These are phyloP conservation scores for Drosophila erecta DNA, from an alignment of 1,140 invertebrate species.

Conservation along the genomic window DNA sequence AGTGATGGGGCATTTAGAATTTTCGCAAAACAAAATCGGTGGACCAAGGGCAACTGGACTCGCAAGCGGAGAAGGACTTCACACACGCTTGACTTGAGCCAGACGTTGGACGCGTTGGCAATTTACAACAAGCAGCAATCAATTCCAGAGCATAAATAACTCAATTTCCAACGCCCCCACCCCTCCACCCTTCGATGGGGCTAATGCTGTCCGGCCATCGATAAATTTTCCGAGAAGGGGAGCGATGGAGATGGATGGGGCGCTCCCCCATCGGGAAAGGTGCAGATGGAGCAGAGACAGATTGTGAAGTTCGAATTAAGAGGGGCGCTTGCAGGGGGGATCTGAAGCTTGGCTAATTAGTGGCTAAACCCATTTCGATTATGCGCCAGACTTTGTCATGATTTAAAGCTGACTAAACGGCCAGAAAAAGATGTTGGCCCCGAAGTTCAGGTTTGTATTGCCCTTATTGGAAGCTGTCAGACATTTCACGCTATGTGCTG, in stretches of 20 bases:
- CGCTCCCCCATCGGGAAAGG: too few relatives aligned
- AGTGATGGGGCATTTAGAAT: neutral
- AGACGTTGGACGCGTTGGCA: slow-evolving; percentile 32
- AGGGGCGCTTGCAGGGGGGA: neutral
- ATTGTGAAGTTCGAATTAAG: slow-evolving; percentile 24
- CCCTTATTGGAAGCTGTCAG: too few relatives aligned
- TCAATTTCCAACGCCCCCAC: slow-evolving; percentile 62
- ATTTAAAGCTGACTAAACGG: slow-evolving; percentile 28
- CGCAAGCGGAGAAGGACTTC: slow-evolving; percentile 7
- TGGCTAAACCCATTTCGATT: slow-evolving; percentile 60
- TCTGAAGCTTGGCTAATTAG: slow-evolving; percentile 59
- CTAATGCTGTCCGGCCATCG: slow-evolving; percentile 52
- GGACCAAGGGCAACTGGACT: neutral
- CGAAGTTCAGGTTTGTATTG: too few relatives aligned
- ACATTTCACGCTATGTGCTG: too few relatives aligned
- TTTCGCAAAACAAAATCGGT: neutral
- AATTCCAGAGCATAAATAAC: slow-evolving; percentile 78
- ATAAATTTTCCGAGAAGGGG: slow-evolving; percentile 56
- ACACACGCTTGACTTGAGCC: slow-evolving; percentile 59
- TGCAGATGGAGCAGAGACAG: slow-evolving; percentile 34
- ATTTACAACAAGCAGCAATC: slow-evolving; percentile 80
- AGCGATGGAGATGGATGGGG: neutral
- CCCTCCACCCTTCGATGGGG: neutral
- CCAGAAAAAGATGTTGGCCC: neutral
- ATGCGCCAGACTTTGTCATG: slow-evolving; percentile 40